These are phyloP conservation scores for Meteorus cinctellus DNA, from an alignment of 2,888 invertebrate genomes.

Conservation along the genomic window DNA sequence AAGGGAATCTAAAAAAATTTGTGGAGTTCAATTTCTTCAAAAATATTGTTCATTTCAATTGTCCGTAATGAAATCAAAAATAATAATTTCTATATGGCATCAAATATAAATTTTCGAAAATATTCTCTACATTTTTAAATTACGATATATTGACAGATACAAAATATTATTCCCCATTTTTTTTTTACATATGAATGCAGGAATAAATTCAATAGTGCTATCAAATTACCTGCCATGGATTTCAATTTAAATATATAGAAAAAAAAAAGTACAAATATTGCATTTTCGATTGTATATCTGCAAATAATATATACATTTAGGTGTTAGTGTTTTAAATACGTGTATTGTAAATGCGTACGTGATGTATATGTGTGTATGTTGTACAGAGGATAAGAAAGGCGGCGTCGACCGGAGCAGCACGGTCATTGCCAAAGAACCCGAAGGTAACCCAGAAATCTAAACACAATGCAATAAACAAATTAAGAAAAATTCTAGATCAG, in stretches of 20 bases:
- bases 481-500: slow-evolving; percentile 1
- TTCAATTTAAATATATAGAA: not conserved
- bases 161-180: not conserved
- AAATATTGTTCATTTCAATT: not conserved
- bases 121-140: not conserved
- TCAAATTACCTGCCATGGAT: not conserved
- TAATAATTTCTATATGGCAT: not conserved
- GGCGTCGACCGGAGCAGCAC: slow-evolving; percentile 95
- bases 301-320: slow-evolving; percentile 25
- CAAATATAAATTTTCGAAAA: not conserved
- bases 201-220: not conserved
- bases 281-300: not conserved
- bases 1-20: slow-evolving; percentile 3
- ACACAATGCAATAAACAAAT: slow-evolving; percentile 47
- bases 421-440: slow-evolving; percentile 94
- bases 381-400: slow-evolving; percentile 91
- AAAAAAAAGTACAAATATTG: not conserved
- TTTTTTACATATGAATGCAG: not conserved
- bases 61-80: not conserved
- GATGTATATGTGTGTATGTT: slow-evolving; percentile 77
- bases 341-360: slow-evolving; percentile 65
- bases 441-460: slow-evolving; percentile 79
- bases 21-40: not conserved
- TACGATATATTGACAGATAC: not conserved
- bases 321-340: slow-evolving; percentile 43